Evolutionary conservation across 2,797 vertebrate genomes (phyloP).

Genomic region (Pseudochirops cupreus): DNA sequence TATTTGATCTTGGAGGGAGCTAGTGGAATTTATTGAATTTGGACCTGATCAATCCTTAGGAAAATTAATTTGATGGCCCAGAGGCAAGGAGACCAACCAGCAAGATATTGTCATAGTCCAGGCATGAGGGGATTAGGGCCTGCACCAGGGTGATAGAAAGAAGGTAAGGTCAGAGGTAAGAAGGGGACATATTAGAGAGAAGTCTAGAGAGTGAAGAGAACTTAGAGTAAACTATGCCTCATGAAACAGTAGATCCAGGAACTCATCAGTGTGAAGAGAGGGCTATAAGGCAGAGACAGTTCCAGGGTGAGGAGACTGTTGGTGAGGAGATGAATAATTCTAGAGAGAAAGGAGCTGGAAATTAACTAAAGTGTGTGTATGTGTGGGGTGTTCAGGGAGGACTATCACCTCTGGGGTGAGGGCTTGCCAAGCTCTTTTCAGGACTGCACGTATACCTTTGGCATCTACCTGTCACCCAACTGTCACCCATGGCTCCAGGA

Average conservation of each 20-base stretch:
- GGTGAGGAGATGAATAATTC: no score
- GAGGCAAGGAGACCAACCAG: background rate
- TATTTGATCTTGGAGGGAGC: background rate
- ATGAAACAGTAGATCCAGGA: background rate
- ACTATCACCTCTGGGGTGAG: no score
- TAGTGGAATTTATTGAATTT: background rate
- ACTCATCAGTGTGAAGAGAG: no score
- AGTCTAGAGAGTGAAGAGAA: background rate
- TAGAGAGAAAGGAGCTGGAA: no score
- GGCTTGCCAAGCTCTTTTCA: no score
- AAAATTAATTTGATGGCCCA: background rate
- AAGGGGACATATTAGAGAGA: background rate
- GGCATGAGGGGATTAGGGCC: background rate
- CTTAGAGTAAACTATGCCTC: background rate
- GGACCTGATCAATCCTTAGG: background rate
- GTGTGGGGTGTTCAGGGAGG: no score
- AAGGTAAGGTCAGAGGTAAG: background rate
- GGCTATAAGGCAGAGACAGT: no score
- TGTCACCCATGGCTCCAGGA: no score
- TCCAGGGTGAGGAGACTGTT: no score
- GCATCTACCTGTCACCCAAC: no score
- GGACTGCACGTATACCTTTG: no score
- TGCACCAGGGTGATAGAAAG: background rate
- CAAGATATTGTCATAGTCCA: background rate
- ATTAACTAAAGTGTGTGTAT: no score